Evolutionary conservation across 2,888 invertebrate genomes (phyloP).

Genomic region (Acanthopleura granulata): DNA sequence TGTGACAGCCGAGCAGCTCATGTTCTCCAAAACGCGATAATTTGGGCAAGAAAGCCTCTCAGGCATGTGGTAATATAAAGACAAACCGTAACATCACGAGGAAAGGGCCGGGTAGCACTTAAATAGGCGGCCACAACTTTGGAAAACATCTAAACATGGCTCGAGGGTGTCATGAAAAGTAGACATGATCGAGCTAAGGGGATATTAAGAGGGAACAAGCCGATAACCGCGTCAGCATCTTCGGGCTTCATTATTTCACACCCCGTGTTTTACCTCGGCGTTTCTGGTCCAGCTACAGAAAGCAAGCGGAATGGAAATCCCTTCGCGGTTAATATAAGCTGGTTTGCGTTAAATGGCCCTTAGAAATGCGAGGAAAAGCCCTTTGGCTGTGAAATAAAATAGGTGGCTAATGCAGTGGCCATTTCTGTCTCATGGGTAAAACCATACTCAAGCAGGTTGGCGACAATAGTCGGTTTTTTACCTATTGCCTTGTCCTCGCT

Average conservation of each 20-base stretch:
- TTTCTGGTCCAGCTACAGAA: background rate
- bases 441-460: no score
- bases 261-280: background rate
- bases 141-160: conserved; percentile 8
- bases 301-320: background rate
- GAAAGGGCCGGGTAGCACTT: background rate
- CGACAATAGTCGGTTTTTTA: no score
- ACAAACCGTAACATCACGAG: background rate
- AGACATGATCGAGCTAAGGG: conserved; percentile 14
- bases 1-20: background rate
- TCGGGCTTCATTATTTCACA: background rate
- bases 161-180: background rate
- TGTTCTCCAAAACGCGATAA: background rate
- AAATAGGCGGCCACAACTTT: background rate
- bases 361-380: no score
- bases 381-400: no score
- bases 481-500: no score
- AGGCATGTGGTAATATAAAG: conserved; percentile 10
- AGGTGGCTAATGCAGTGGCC: no score
- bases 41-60: background rate
- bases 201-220: background rate
- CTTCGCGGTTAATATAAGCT: no score
- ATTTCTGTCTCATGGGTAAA: no score
- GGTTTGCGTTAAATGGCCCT: no score
- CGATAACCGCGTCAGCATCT: background rate